Evolutionary conservation across 2,113 vertebrate genomes (phyloP), one percentile per base, ranked within the genome.

Genomic region (Eupsittula cactorum): DNA sequence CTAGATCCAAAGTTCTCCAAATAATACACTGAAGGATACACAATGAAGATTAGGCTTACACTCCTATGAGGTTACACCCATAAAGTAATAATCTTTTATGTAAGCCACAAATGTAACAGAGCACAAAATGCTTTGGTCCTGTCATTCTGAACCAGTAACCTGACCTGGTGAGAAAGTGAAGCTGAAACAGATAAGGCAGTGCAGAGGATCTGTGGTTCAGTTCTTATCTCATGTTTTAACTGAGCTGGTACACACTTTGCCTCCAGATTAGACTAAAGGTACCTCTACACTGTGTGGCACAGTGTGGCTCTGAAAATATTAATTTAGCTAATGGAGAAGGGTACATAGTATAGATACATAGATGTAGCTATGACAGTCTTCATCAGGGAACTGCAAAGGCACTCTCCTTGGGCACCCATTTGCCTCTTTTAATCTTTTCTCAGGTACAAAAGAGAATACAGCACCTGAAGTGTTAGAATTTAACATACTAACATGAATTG

Each of bases 1-100:
- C 69, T 44, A 63, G 74, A 65, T 41, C 46, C 87, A 65, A 86
- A 91, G 78, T 92, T 90, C 9, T 85, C 25, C 28, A 76, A 88
- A 87, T 77, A 78, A 53, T 82, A 68, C 21, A 5, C 53, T 70
- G 59, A 93, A 92, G 91, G 52, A 95, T 94, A 63, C 28, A 65
- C 10, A 79, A 41, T 85, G 86, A 75, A 78, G 68, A 64, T 71
- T 95, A 96, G 85, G 88, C 49, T 90, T 88, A 67, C 60, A 67
- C 23, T 85, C 67, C 81, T 63, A 92, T 59, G 94, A 83, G 69
- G 47, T 93, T 94, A 95, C 41, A 37, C 16, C 50, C 69, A 64
- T 71, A 77, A 90, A 91, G 62, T 77, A 94, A 88, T 25, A 2
- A 0, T 6, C 13, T 6, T 53, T 6, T 23, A 75, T 27, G 37